A percentile compares a stretch with the other conserved stretches of the same genome.
These are phyloP conservation scores for Botia almorhae DNA, from an alignment of 2,797 vertebrate genomes.

Conservation along the genomic window DNA sequence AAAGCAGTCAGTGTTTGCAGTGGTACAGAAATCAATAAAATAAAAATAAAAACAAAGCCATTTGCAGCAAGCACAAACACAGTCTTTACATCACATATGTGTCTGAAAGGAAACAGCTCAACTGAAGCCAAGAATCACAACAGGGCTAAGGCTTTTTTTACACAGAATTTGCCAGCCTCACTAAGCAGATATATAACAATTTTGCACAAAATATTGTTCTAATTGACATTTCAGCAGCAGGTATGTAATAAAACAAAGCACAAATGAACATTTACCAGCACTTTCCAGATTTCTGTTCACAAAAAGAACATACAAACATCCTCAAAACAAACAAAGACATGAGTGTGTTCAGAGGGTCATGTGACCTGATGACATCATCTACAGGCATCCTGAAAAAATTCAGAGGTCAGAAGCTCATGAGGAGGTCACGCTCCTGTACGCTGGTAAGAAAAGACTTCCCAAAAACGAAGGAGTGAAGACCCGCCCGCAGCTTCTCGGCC, in stretches of 20 bases:
- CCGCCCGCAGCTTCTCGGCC: constrained; percentile 94
- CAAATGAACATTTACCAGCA: neutral
- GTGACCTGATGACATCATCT: neutral
- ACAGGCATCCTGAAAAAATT: neutral
- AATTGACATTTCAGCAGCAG: constrained; percentile 12
- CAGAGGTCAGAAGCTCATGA: constrained; percentile 87
- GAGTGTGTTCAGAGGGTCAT: neutral
- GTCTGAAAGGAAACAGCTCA: neutral
- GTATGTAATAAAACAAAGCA: neutral
- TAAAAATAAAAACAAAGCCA: neutral
- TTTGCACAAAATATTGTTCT: neutral
- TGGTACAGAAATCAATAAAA: neutral
- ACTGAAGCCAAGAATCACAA: neutral
- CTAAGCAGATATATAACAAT: neutral
- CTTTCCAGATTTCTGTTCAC: neutral
- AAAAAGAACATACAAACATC: constrained; percentile 8
- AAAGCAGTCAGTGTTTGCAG: neutral
- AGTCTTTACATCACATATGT: neutral
- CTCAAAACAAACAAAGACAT: neutral
- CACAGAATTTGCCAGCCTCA: constrained; percentile 20
- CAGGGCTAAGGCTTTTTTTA: neutral
- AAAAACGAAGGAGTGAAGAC: constrained; percentile 95
- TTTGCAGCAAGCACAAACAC: neutral
- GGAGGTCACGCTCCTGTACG: constrained; percentile 90
- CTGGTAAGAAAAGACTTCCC: constrained; percentile 94